A percentile compares a stretch with the other conserved stretches of the same genome.
Conservation (phyloP, 1,140 invertebrate genomes). For the Diabrotica undecimpunctata region DNA sequence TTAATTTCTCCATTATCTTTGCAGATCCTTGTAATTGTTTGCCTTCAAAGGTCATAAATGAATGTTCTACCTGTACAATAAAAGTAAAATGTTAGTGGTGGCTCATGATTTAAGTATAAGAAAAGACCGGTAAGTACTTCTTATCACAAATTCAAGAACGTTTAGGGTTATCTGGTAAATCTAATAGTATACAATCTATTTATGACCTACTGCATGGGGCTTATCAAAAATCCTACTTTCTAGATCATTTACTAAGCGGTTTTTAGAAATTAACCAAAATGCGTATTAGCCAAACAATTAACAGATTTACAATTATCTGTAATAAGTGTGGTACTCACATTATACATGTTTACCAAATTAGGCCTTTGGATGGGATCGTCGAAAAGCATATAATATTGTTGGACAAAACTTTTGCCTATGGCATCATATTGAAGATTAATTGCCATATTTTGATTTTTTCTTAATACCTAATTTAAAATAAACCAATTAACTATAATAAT, state of each 20-base stretch:
- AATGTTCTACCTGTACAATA: constrained; percentile 73
- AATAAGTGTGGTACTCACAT: constrained; percentile 65
- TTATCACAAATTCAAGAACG: too few relatives aligned
- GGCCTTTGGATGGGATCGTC: constrained; percentile 79
- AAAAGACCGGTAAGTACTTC: too few relatives aligned
- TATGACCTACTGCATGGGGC: too few relatives aligned
- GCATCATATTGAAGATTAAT: constrained; percentile 86
- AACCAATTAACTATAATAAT: background rate
- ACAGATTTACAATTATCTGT: too few relatives aligned
- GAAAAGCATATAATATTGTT: constrained; percentile 88
- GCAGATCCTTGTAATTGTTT: constrained; percentile 83
- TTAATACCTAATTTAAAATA: constrained; percentile 10
- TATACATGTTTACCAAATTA: constrained; percentile 85
- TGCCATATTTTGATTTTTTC: constrained; percentile 57
- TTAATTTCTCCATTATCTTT: constrained; percentile 93
- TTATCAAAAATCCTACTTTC: too few relatives aligned
- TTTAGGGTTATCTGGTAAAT: too few relatives aligned
- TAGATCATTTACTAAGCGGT: too few relatives aligned
- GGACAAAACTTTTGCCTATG: constrained; percentile 89
- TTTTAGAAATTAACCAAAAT: too few relatives aligned
- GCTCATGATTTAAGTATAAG: too few relatives aligned
- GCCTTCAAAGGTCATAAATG: constrained; percentile 95
- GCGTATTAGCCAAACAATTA: too few relatives aligned
- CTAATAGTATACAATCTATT: too few relatives aligned
- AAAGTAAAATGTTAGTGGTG: too few relatives aligned